A percentile compares a stretch with the other conserved stretches of the same genome.
phyloP scores from a whole-genome alignment of 2,888 invertebrate species.

The Drosophila prolongata region DNA sequence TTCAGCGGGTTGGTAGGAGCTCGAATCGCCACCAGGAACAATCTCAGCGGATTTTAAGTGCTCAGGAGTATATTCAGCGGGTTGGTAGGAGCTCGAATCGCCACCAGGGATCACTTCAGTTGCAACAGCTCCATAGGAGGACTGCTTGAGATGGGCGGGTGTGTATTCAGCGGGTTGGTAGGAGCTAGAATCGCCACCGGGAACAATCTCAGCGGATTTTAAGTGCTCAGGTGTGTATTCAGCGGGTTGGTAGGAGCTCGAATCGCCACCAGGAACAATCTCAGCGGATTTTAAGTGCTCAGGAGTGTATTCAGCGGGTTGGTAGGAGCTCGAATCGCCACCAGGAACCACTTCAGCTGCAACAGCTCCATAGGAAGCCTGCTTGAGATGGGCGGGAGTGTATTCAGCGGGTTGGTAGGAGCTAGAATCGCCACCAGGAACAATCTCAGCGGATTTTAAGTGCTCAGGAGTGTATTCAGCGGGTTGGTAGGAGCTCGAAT shows the following conservation, averaged over 20 bases:
- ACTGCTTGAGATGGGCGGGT: too few relatives aligned
- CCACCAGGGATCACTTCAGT: too few relatives aligned
- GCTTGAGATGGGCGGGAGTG: too few relatives aligned
- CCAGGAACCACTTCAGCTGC: conserved; percentile 9
- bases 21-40: conserved; percentile 2
- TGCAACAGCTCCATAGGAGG: too few relatives aligned
- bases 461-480: too few relatives aligned
- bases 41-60: neutral
- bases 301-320: conserved; percentile 24
- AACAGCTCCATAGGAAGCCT: too few relatives aligned
- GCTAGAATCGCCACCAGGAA: too few relatives aligned
- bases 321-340: conserved; percentile 16
- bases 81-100: conserved; percentile 12
- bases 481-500: too few relatives aligned
- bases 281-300: conserved; percentile 5
- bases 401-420: too few relatives aligned
- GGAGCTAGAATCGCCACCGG: conserved; percentile 39
- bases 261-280: conserved; percentile 21
- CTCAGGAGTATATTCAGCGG: conserved; percentile 5
- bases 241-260: conserved; percentile 26
- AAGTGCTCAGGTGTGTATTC: conserved; percentile 29
- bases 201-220: too few relatives aligned
- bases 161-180: conserved; percentile 39
- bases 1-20: conserved; percentile 20
- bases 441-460: too few relatives aligned